phyloP scores from a whole-genome alignment of 2,888 invertebrate genomes.

The Mamestra brassicae region DNA sequence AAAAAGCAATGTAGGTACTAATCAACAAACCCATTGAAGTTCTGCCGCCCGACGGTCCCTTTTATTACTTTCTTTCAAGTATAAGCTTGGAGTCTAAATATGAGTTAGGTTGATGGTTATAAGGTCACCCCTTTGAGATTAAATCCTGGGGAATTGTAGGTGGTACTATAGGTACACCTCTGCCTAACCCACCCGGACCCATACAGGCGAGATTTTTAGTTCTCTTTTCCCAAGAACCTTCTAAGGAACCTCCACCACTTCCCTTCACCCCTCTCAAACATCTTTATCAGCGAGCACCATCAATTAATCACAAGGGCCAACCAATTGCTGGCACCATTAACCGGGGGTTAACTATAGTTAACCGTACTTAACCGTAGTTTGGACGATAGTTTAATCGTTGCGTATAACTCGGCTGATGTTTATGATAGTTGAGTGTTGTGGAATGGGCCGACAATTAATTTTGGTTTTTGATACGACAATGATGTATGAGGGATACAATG shows the following conservation, averaged over 20 bases:
- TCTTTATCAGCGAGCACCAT: conserved; percentile 66
- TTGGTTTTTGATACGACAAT: conserved; percentile 53
- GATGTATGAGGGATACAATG: conserved; percentile 37
- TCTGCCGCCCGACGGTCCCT: too few relatives aligned
- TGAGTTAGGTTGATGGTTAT: too few relatives aligned
- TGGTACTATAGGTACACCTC: too few relatives aligned
- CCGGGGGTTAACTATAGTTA: conserved; percentile 72
- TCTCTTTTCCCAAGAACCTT: not conserved
- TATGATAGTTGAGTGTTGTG: conserved; percentile 67
- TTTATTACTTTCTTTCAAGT: too few relatives aligned
- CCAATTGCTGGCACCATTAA: conserved; percentile 69
- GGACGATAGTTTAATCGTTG: conserved; percentile 71
- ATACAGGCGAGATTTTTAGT: too few relatives aligned
- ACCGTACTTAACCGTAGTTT: conserved; percentile 73
- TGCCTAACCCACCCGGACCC: not conserved
- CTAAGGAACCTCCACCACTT: conserved; percentile 3
- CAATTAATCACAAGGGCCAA: conserved; percentile 77
- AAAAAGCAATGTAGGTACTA: too few relatives aligned
- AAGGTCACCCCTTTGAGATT: too few relatives aligned
- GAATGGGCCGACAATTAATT: conserved; percentile 64
- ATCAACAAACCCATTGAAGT: too few relatives aligned
- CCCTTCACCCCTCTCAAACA: conserved; percentile 48
- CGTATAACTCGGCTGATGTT: conserved; percentile 75
- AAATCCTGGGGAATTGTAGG: too few relatives aligned
- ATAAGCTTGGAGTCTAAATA: too few relatives aligned